phyloP scores from a whole-genome alignment of 2,888 invertebrate genomes.

The Caenorhabditis sp. region DNA sequence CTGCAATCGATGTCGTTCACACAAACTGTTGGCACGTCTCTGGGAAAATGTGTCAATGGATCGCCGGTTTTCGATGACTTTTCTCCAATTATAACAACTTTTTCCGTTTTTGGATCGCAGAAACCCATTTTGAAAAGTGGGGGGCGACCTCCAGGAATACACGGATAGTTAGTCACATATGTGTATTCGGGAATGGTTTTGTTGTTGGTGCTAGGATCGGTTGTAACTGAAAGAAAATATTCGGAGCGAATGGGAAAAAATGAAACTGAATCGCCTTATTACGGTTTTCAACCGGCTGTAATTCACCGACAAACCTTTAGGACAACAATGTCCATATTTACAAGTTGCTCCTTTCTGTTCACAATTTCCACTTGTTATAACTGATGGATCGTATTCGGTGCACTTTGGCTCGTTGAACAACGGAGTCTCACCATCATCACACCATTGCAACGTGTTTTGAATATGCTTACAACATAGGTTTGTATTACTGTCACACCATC shows the following conservation, averaged over 20 bases:
- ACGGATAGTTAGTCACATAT: neutral
- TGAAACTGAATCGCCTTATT: too few relatives aligned
- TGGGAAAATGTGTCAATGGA: too few relatives aligned
- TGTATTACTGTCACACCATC: neutral
- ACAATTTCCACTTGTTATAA: slow-evolving; percentile 73
- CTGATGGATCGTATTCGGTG: slow-evolving; percentile 79
- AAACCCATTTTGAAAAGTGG: neutral
- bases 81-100: neutral
- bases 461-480: neutral
- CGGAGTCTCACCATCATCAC: neutral
- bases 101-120: neutral
- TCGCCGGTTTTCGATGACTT: too few relatives aligned
- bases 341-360: neutral
- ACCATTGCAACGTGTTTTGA: neutral
- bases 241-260: neutral
- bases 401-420: slow-evolving; percentile 77
- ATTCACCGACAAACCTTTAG: neutral
- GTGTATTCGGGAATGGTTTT: neutral
- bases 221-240: neutral
- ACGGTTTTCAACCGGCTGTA: neutral
- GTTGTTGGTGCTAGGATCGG: neutral
- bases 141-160: neutral
- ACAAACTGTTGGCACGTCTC: too few relatives aligned
- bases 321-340: neutral
- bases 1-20: too few relatives aligned